Evolutionary conservation across 2,888 invertebrate genomes (phyloP).

Genomic region (Cosmorhoe ocellata): DNA sequence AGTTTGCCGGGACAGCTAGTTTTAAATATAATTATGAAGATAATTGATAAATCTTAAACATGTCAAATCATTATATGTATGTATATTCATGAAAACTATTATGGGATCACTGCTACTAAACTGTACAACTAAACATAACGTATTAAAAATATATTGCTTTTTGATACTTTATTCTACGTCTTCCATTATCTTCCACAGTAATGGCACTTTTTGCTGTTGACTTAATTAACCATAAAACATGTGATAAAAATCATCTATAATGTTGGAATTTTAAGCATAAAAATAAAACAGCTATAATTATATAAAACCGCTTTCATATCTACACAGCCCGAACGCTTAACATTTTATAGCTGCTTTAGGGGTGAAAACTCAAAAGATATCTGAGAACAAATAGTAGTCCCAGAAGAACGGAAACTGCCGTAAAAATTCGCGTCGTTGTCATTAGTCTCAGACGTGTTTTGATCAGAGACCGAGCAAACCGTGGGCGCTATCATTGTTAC

Average conservation of each 20-base stretch:
- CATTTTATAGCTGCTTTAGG: conserved; percentile 62
- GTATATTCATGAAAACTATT: too few species aligned
- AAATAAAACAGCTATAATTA: conserved; percentile 44
- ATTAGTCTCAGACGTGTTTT: conserved; percentile 79
- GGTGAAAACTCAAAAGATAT: conserved; percentile 66
- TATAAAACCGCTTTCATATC: conserved; percentile 48
- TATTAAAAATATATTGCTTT: too few species aligned
- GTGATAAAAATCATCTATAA: conserved; percentile 32
- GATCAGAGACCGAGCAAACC: conserved; percentile 60
- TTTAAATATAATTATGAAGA: too few species aligned
- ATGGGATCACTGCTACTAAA: too few species aligned
- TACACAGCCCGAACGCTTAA: conserved; percentile 54
- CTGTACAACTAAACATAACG: too few species aligned
- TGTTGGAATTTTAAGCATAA: conserved; percentile 37
- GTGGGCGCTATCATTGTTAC: conserved; percentile 46
- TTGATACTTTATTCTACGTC: too few species aligned
- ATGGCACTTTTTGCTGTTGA: too few species aligned
- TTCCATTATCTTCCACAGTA: too few species aligned
- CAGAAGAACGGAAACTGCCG: conserved; percentile 65
- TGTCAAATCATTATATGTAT: too few species aligned
- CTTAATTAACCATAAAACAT: conserved; percentile 12
- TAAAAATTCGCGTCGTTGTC: conserved; percentile 74
- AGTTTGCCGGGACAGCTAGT: too few species aligned
- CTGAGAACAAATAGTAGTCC: conserved; percentile 68
- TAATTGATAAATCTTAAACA: too few species aligned